phyloP scores from a whole-genome alignment of 1,140 invertebrate genomes.

The Scaptomyza hsui region DNA sequence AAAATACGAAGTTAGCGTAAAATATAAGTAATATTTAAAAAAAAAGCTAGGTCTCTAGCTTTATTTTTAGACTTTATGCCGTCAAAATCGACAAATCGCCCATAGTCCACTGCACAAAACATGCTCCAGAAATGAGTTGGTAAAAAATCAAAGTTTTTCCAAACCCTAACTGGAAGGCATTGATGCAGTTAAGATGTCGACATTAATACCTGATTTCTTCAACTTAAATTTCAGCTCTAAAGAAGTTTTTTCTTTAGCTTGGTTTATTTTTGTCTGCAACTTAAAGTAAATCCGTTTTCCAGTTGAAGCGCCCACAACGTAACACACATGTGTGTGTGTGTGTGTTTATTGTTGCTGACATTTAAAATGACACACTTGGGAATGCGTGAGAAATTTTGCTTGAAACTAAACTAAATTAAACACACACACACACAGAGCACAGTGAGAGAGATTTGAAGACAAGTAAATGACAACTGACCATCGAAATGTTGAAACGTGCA shows the following conservation, averaged over 20 bases:
- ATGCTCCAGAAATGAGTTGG: too few species aligned
- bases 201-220: too few species aligned
- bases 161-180: too few species aligned
- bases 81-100: too few species aligned
- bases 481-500: constrained; percentile 56
- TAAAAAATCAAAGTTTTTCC: too few species aligned
- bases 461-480: constrained; percentile 57
- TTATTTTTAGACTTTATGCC: too few species aligned
- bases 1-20: too few species aligned
- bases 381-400: constrained; percentile 63
- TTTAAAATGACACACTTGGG: constrained; percentile 79
- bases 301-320: background rate
- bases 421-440: constrained; percentile 41
- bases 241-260: background rate
- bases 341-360: constrained; percentile 70
- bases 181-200: too few species aligned
- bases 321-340: constrained; percentile 16
- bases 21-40: too few species aligned
- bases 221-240: background rate
- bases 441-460: background rate
- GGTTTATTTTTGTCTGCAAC: constrained; percentile 17
- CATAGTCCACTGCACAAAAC: too few species aligned
- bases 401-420: constrained; percentile 77
- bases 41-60: too few species aligned
- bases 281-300: constrained; percentile 57